These are phyloP conservation scores for Xestia c-nigrum DNA, from an alignment of 2,888 invertebrate genomes.

Conservation along the genomic window DNA sequence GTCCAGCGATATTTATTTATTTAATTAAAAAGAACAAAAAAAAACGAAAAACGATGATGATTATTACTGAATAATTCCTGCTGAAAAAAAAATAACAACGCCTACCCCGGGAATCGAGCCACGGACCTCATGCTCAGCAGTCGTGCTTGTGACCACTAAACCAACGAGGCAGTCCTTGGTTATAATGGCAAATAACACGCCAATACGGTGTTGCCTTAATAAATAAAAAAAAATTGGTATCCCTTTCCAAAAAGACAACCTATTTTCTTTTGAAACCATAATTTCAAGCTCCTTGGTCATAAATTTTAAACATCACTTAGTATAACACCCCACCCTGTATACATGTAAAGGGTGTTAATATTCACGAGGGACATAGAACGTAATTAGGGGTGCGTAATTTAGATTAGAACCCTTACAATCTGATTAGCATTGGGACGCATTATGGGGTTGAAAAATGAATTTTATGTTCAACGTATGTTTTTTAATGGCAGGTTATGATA, in stretches of 20 bases:
- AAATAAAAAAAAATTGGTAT: neutral
- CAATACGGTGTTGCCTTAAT: neutral
- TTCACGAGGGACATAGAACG: conserved; percentile 63
- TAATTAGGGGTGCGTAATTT: conserved; percentile 66
- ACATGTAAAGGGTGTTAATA: conserved; percentile 54
- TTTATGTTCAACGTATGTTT: conserved; percentile 38
- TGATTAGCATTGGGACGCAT: conserved; percentile 62
- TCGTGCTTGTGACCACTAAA: no score
- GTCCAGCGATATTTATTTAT: no score
- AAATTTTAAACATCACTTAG: conserved; percentile 56
- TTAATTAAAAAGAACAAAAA: no score
- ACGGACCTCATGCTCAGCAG: no score
- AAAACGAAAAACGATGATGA: no score
- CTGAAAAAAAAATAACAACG: no score
- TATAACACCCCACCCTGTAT: conserved; percentile 39
- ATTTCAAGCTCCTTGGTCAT: conserved; percentile 30
- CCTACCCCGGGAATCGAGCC: no score
- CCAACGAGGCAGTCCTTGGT: neutral
- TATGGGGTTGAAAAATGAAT: conserved; percentile 57
- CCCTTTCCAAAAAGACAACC: neutral
- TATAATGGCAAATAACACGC: neutral
- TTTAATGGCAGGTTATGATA: conserved; percentile 8
- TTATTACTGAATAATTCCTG: no score
- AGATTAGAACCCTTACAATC: conserved; percentile 67
- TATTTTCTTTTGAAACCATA: conserved; percentile 12